These are phyloP conservation scores for Neodiprion virginianus DNA, from an alignment of 1,140 invertebrate genomes.

Conservation along the genomic window DNA sequence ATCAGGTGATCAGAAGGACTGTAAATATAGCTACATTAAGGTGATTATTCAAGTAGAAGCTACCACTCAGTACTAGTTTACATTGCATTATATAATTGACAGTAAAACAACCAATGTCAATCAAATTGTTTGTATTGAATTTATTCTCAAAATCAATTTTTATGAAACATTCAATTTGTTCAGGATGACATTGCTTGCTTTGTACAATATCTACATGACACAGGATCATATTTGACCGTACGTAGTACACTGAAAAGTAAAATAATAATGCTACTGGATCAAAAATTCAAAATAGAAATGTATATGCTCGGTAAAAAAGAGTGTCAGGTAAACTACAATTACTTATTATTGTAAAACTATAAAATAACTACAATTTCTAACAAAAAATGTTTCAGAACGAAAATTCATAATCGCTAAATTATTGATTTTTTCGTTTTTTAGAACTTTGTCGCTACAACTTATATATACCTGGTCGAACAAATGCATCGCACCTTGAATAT, in stretches of 20 bases:
- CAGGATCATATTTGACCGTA: slow-evolving; percentile 35
- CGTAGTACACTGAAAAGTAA: slow-evolving; percentile 34
- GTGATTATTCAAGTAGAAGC: not conserved
- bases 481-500: slow-evolving; percentile 40
- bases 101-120: no score
- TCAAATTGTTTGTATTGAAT: not conserved
- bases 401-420: no score
- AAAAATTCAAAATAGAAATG: slow-evolving; percentile 35
- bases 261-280: slow-evolving; percentile 41
- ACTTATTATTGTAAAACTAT: no score
- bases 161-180: slow-evolving; percentile 17
- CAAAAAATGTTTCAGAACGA: no score
- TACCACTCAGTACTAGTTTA: no score
- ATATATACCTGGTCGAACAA: slow-evolving; percentile 38
- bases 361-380: no score
- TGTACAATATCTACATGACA: slow-evolving; percentile 42
- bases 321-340: slow-evolving; percentile 32
- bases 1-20: not conserved
- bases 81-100: no score
- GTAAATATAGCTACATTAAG: not conserved
- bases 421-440: slow-evolving; percentile 18
- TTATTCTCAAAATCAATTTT: not conserved
- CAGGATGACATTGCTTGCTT: slow-evolving; percentile 45
- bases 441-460: slow-evolving; percentile 37
- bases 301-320: slow-evolving; percentile 27